phyloP scores from a whole-genome alignment of 2,888 invertebrate genomes.

The Axea sp. region DNA sequence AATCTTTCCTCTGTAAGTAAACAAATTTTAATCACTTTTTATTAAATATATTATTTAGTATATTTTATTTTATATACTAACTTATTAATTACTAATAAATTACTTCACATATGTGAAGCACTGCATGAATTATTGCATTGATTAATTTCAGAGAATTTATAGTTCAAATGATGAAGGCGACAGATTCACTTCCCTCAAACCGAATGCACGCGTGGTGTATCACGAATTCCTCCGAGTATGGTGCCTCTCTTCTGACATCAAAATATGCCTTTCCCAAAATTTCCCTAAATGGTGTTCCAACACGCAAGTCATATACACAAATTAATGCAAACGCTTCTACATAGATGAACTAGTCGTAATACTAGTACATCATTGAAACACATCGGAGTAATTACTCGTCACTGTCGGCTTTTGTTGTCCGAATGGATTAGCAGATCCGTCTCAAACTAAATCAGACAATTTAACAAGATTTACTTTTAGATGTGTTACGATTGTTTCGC shows the following conservation, averaged over 20 bases:
- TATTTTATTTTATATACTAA: too few relatives aligned
- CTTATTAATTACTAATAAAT: too few relatives aligned
- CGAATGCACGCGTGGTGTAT: constrained; percentile 26
- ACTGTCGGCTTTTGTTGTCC: constrained; percentile 53
- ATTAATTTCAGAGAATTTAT: constrained; percentile 18
- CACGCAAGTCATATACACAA: constrained; percentile 29
- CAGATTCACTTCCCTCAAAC: constrained; percentile 42
- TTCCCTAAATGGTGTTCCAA: constrained; percentile 47
- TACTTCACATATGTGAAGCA: too few relatives aligned
- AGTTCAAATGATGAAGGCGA: constrained; percentile 33
- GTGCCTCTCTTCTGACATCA: constrained; percentile 36
- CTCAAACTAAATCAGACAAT: constrained; percentile 47
- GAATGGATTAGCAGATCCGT: constrained; percentile 46
- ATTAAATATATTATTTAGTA: too few relatives aligned
- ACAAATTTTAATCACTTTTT: too few relatives aligned
- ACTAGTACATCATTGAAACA: constrained; percentile 32
- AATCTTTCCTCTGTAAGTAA: too few relatives aligned
- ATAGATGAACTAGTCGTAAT: constrained; percentile 19
- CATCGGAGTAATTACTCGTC: constrained; percentile 54
- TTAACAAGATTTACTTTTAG: constrained; percentile 34
- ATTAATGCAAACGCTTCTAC: constrained; percentile 22
- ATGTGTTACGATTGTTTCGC: constrained; percentile 18
- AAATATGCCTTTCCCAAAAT: constrained; percentile 45
- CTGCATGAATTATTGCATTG: constrained; percentile 11
- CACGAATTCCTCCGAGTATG: constrained; percentile 38